Percentiles rank a stretch among this genome's conserved stretches.
phyloP scores from a whole-genome alignment of 1,140 invertebrate species.

The Zaprionus africanus region DNA sequence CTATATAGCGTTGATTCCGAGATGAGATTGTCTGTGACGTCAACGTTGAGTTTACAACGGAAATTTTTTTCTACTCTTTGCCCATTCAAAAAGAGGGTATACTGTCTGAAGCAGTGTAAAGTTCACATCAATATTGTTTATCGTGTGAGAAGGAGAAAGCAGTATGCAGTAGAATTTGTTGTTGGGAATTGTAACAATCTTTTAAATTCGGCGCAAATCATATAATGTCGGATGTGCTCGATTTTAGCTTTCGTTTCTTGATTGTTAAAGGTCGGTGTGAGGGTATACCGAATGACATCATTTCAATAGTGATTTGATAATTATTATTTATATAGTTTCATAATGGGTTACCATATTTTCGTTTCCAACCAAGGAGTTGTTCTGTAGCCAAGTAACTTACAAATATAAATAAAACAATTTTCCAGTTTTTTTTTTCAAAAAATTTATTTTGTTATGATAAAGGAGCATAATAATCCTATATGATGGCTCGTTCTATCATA shows the following conservation, averaged over 20 bases:
- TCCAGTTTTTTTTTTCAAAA: conserved; percentile 41
- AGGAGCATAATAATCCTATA: conserved; percentile 61
- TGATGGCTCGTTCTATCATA: conserved; percentile 64
- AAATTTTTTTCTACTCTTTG: background rate
- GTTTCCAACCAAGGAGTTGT: background rate
- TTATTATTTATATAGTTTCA: background rate
- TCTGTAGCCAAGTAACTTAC: background rate
- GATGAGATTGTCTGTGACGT: background rate
- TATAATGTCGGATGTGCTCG: no score
- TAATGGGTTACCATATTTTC: no score
- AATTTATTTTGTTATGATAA: conserved; percentile 70
- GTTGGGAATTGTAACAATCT: no score
- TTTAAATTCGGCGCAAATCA: no score
- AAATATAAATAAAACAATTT: conserved; percentile 11
- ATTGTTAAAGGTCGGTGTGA: background rate
- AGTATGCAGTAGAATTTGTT: no score
- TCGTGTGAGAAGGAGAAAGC: no score
- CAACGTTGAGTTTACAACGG: background rate
- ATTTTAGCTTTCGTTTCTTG: no score
- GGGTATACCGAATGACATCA: background rate
- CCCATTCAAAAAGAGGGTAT: no score
- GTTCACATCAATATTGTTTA: no score
- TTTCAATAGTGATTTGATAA: background rate
- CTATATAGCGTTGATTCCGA: conserved; percentile 2
- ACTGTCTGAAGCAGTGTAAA: no score